Percentiles rank a stretch among this genome's conserved stretches.
Evolutionary conservation across 2,888 invertebrate genomes (phyloP).

Genomic region (Temnothorax rugatulus): DNA sequence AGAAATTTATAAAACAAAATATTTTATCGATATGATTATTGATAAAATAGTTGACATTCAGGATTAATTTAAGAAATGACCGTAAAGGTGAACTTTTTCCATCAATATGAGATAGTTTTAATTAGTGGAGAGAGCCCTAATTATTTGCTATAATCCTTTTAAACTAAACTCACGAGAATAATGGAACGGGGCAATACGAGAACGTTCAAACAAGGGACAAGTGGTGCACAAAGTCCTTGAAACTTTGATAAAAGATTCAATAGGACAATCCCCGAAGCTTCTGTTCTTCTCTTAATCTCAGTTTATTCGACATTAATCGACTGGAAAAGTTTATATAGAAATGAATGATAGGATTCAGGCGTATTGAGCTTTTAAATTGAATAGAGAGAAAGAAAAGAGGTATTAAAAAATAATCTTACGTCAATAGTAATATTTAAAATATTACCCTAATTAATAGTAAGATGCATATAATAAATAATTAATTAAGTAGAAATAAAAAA

Average conservation of each 20-base stretch:
- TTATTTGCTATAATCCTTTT: conserved; percentile 39
- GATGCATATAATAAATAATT: neutral
- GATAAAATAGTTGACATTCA: neutral
- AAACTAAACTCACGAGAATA: conserved; percentile 16
- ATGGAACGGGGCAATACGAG: neutral
- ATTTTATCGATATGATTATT: neutral
- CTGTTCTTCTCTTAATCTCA: conserved; percentile 51
- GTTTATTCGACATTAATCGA: conserved; percentile 52
- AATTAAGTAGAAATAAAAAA: too few relatives aligned
- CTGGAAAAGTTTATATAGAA: conserved; percentile 51
- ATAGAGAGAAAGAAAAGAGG: neutral
- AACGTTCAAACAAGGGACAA: conserved; percentile 43
- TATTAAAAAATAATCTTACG: neutral
- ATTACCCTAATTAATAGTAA: neutral
- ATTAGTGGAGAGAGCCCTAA: conserved; percentile 20
- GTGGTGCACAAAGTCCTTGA: conserved; percentile 38
- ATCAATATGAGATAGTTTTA: conserved; percentile 15
- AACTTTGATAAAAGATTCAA: conserved; percentile 57
- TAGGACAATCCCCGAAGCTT: conserved; percentile 44
- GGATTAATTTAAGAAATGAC: conserved; percentile 5
- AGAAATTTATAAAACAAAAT: neutral
- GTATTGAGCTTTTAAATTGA: conserved; percentile 39
- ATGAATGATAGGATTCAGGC: conserved; percentile 38
- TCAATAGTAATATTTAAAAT: conserved; percentile 16
- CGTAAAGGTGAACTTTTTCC: neutral